Percentiles rank a stretch among this genome's conserved stretches.
Evolutionary conservation across 2,888 invertebrate species (phyloP).

Genomic region (Eledone cirrhosa): DNA sequence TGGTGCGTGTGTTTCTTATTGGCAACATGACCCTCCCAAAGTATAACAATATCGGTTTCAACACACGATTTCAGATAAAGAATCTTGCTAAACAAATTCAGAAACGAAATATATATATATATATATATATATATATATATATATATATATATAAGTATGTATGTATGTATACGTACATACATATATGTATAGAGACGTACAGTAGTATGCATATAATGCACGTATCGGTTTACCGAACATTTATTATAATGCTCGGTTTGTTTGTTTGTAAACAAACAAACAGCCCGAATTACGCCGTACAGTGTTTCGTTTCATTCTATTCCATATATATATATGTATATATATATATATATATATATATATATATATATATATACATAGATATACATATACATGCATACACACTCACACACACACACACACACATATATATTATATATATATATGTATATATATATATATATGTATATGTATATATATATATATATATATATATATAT

Average conservation of each 20-base stretch:
- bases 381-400: background rate
- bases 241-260: no score
- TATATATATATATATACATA: no score
- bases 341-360: no score
- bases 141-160: background rate
- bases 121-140: background rate
- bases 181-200: background rate
- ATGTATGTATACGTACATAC: background rate
- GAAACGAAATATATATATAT: background rate
- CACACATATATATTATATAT: background rate
- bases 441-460: constrained; percentile 6
- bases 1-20: no score
- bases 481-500: background rate
- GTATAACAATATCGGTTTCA: no score
- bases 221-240: no score
- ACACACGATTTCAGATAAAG: background rate
- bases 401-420: no score
- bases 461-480: background rate
- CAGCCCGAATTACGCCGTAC: no score
- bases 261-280: no score
- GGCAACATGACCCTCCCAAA: background rate
- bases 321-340: no score
- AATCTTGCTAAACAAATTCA: background rate
- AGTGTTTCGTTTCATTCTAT: no score
- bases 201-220: no score